Percentiles rank a stretch among this genome's conserved stretches.
Evolutionary conservation across 2,797 vertebrate species (phyloP).

Genomic region (Malurus splendens): DNA sequence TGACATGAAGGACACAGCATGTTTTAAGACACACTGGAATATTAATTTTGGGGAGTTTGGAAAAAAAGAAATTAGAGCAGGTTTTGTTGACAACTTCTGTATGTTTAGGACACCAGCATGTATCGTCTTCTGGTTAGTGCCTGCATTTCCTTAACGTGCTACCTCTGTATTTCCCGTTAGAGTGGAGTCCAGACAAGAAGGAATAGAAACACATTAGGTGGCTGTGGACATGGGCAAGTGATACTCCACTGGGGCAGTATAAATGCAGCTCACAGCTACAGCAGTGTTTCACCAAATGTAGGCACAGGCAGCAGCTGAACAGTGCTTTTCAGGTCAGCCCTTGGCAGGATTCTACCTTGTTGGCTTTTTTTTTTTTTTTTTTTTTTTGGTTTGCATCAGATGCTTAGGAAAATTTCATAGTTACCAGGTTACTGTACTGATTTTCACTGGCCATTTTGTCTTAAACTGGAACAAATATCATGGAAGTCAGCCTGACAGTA

Average conservation of each 20-base stretch:
- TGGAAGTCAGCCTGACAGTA: neutral
- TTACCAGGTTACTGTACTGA: neutral
- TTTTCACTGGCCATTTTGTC: neutral
- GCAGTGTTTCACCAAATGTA: neutral
- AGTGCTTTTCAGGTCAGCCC: neutral
- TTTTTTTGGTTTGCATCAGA: neutral
- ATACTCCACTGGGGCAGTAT: neutral
- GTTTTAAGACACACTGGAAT: neutral
- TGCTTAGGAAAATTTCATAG: neutral
- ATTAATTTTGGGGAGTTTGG: neutral
- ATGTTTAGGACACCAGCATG: neutral
- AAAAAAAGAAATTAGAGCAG: neutral
- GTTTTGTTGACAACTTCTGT: neutral
- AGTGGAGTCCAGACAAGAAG: neutral
- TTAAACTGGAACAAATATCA: neutral
- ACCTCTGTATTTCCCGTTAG: neutral
- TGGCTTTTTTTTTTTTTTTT: neutral
- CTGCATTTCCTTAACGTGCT: neutral
- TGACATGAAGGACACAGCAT: neutral
- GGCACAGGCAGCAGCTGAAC: neutral
- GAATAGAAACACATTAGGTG: neutral
- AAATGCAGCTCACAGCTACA: neutral
- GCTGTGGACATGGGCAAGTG: neutral
- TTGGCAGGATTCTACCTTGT: neutral
- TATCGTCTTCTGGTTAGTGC: neutral